Percentiles rank a stretch among this genome's conserved stretches.
Conservation (phyloP, 2,113 vertebrate genomes). For the Elaphurus davidianus region DNA sequence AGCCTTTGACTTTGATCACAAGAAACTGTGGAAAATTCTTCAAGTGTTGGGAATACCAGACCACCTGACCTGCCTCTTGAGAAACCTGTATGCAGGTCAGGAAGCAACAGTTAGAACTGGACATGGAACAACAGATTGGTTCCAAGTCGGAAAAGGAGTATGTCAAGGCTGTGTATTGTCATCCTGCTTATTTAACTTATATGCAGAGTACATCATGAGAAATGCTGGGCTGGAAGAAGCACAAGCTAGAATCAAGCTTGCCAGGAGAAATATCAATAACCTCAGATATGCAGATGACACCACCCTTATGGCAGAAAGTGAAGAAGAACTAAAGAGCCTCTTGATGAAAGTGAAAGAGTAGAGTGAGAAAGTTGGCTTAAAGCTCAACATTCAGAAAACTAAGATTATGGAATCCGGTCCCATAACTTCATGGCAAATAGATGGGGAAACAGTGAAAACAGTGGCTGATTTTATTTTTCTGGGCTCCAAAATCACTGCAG, state of each 20-base stretch:
- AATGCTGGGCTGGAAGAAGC: accelerated
- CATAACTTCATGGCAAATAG: too few relatives aligned
- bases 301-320: not conserved
- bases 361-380: not conserved
- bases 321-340: not conserved
- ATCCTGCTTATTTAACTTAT: not conserved
- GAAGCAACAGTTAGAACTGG: not conserved
- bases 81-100: not conserved
- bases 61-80: not conserved
- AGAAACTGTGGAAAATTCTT: not conserved
- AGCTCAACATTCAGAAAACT: too few relatives aligned
- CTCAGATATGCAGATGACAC: not conserved
- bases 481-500: too few relatives aligned
- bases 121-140: not conserved
- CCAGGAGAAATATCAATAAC: not conserved
- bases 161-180: not conserved
- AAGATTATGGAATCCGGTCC: too few relatives aligned
- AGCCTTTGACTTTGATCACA: not conserved
- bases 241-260: not conserved
- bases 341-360: not conserved
- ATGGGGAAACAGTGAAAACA: too few relatives aligned
- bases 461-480: too few relatives aligned
- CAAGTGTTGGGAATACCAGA: not conserved
- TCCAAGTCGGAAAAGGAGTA: not conserved
- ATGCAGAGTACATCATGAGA: not conserved